phyloP scores from a whole-genome alignment of 2,113 vertebrate species.

The Sus scrofa region DNA sequence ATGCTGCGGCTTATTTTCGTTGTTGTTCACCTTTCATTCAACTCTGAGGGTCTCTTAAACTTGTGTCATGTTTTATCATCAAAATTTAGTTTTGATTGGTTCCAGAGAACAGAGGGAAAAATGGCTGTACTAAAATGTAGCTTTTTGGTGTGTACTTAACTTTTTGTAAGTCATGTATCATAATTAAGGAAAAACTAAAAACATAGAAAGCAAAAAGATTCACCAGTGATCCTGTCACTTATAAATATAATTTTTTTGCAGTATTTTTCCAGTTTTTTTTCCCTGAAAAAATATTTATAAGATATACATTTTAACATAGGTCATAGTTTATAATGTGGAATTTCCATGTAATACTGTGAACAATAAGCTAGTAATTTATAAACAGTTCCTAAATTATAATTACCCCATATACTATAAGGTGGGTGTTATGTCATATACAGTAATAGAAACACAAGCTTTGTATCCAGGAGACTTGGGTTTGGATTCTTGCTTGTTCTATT shows the following conservation, averaged over 20 bases:
- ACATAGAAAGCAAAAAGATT: neutral
- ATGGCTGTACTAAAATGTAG: neutral
- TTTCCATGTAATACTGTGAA: neutral
- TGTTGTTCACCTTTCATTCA: neutral
- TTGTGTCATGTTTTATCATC: neutral
- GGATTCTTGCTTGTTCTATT: neutral
- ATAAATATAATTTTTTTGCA: neutral
- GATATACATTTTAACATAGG: neutral
- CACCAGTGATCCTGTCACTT: neutral
- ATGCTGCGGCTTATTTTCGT: neutral
- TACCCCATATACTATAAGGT: neutral
- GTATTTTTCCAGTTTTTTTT: neutral
- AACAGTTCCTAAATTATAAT: neutral
- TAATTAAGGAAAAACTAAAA: constrained; percentile 6
- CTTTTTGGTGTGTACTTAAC: neutral
- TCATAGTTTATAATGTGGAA: neutral
- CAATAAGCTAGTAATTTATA: neutral
- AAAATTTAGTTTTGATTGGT: neutral
- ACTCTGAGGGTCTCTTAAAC: neutral
- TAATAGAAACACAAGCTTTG: constrained; percentile 6
- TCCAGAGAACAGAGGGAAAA: neutral
- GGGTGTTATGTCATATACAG: neutral
- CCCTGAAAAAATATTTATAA: neutral
- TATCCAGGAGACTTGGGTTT: neutral
- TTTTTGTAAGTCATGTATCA: neutral